phyloP scores from a whole-genome alignment of 2,797 vertebrate species.

The Myripristis jacobus region DNA sequence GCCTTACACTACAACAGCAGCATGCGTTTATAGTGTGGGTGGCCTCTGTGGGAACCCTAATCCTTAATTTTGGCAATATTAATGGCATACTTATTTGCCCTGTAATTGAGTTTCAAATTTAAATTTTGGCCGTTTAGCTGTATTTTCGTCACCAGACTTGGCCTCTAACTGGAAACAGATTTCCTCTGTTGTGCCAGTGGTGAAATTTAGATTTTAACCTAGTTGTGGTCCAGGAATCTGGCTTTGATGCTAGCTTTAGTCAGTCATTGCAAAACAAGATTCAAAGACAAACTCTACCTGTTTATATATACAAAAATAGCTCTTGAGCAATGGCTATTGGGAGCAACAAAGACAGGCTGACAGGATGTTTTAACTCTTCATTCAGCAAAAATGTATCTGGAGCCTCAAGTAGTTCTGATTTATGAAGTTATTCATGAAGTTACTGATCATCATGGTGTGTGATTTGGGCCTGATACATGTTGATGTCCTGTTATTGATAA shows the following conservation, averaged over 20 bases:
- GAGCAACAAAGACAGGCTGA: slow-evolving; percentile 19
- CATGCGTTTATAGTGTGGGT: slow-evolving; percentile 43
- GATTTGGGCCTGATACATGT: background rate
- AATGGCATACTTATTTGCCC: slow-evolving; percentile 44
- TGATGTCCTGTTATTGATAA: background rate
- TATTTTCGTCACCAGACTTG: slow-evolving; percentile 9
- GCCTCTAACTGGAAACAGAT: background rate
- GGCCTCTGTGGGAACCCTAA: slow-evolving; percentile 48
- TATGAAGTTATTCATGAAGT: background rate
- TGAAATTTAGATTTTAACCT: slow-evolving; percentile 8
- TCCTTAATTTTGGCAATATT: slow-evolving; percentile 43
- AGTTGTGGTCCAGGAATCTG: slow-evolving; percentile 20
- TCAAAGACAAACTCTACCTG: slow-evolving; percentile 34
- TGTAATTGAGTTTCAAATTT: slow-evolving; percentile 43
- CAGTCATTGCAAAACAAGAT: slow-evolving; percentile 23
- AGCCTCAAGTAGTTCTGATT: slow-evolving; percentile 10
- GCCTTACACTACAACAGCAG: slow-evolving; percentile 31
- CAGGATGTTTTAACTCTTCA: slow-evolving; percentile 13
- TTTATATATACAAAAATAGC: slow-evolving; percentile 47
- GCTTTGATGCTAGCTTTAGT: slow-evolving; percentile 37
- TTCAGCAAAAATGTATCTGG: slow-evolving; percentile 13
- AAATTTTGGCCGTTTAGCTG: slow-evolving; percentile 18
- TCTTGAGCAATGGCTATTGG: slow-evolving; percentile 31
- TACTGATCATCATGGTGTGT: background rate
- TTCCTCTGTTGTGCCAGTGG: slow-evolving; percentile 7